Percentiles rank a stretch among this genome's conserved stretches.
Evolutionary conservation across 1,140 invertebrate genomes (phyloP).

Genomic region (Drosophila insularis): DNA sequence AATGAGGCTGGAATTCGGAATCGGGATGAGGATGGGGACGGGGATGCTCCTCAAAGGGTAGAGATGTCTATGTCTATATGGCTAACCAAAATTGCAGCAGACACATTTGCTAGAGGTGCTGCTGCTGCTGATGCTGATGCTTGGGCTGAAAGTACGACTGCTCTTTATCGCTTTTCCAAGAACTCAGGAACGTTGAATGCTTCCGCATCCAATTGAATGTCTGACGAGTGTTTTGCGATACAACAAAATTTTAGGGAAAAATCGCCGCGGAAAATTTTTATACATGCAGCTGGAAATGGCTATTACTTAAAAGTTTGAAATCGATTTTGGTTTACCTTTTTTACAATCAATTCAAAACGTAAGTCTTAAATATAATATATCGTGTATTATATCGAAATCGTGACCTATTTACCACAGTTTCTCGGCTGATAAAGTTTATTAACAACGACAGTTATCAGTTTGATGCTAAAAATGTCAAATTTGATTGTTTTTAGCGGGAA

Average conservation of each 20-base stretch:
- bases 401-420: too few species aligned
- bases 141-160: constrained; percentile 6
- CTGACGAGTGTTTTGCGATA: background rate
- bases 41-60: background rate
- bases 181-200: constrained; percentile 53
- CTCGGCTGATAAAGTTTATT: too few species aligned
- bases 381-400: too few species aligned
- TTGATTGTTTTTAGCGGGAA: too few species aligned
- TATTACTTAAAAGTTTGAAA: too few species aligned
- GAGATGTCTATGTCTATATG: constrained; percentile 39
- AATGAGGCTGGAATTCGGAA: constrained; percentile 1
- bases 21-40: constrained; percentile 23
- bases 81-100: constrained; percentile 21
- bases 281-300: background rate
- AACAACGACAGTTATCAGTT: too few species aligned
- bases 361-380: too few species aligned
- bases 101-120: constrained; percentile 30
- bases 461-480: too few species aligned
- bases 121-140: background rate
- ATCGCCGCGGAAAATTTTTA: background rate
- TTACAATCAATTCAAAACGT: too few species aligned
- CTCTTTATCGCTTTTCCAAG: constrained; percentile 73
- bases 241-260: background rate
- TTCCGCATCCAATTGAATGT: constrained; percentile 69
- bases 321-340: too few species aligned